Percentiles rank a stretch among this genome's conserved stretches.
Conservation (phyloP, 1,140 invertebrate species). For the Octopus bimaculoides region DNA sequence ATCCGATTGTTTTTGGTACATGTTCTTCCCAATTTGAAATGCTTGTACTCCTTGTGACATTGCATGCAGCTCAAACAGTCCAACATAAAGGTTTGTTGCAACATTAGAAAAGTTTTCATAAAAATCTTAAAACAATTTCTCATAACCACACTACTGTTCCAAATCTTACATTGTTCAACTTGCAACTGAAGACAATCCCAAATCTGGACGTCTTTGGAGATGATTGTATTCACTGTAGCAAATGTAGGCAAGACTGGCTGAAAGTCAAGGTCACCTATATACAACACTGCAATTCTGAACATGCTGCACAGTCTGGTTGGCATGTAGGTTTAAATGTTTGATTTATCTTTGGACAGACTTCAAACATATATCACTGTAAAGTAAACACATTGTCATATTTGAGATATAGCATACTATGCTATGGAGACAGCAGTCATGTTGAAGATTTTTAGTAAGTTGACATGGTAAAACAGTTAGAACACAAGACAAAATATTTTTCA, state of each 20-base stretch:
- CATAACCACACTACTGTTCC: not conserved
- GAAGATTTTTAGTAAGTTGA: too few species aligned
- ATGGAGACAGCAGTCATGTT: too few species aligned
- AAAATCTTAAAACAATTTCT: not conserved
- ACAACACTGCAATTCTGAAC: not conserved
- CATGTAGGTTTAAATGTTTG: not conserved
- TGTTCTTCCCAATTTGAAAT: too few species aligned
- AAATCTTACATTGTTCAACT: conserved; percentile 5
- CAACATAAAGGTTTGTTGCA: not conserved
- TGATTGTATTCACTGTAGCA: too few species aligned
- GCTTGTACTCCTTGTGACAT: too few species aligned
- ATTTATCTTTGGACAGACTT: conserved; percentile 4
- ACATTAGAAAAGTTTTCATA: conserved; percentile 1
- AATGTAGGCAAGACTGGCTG: not conserved
- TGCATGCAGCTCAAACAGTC: too few species aligned
- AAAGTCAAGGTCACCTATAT: conserved; percentile 1
- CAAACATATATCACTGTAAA: not conserved
- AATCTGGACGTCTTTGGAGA: too few species aligned
- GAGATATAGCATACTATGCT: too few species aligned
- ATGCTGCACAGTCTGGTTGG: not conserved
- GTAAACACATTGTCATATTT: too few species aligned
- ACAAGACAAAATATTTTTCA: too few species aligned
- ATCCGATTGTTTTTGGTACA: too few species aligned
- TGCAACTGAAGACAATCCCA: not conserved
- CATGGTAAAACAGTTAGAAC: too few species aligned